Conservation (phyloP, 2,888 invertebrate species). For the Boloria selene region DNA sequence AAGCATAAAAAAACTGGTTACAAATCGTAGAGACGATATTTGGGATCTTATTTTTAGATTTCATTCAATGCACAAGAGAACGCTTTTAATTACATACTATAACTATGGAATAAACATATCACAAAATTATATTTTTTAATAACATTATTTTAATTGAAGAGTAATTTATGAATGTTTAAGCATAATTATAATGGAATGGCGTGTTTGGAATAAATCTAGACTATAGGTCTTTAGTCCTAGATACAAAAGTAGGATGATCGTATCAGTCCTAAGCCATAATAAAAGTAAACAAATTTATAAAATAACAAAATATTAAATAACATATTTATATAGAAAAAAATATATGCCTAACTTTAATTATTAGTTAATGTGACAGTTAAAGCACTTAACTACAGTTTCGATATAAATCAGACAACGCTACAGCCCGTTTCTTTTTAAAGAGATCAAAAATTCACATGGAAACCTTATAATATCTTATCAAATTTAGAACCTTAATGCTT, state of each 20-base stretch:
- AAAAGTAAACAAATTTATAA: background rate
- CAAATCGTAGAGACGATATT: background rate
- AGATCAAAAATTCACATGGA: slow-evolving; percentile 41
- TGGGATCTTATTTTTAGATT: no score
- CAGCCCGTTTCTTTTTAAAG: slow-evolving; percentile 26
- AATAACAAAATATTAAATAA: slow-evolving; percentile 12
- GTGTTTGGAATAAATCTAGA: slow-evolving; percentile 6
- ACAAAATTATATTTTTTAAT: slow-evolving; percentile 1
- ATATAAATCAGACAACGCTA: slow-evolving; percentile 13
- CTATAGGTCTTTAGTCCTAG: background rate
- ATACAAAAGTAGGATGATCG: slow-evolving; percentile 1
- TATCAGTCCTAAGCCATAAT: background rate
- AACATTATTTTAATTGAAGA: background rate
- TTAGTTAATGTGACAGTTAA: slow-evolving; percentile 4
- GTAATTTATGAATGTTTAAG: background rate
- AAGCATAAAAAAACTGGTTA: background rate
- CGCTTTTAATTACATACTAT: no score
- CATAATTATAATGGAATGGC: slow-evolving; percentile 2
- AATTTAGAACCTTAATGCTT: slow-evolving; percentile 11
- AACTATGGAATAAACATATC: background rate
- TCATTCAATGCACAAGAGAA: no score
- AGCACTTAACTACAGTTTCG: slow-evolving; percentile 14
- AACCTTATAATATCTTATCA: slow-evolving; percentile 14
- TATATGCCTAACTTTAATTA: background rate
- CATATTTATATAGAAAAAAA: slow-evolving; percentile 7